Evolutionary conservation across 23 tunicate species (phyloP).

Genomic region (Ciona savignyi): DNA sequence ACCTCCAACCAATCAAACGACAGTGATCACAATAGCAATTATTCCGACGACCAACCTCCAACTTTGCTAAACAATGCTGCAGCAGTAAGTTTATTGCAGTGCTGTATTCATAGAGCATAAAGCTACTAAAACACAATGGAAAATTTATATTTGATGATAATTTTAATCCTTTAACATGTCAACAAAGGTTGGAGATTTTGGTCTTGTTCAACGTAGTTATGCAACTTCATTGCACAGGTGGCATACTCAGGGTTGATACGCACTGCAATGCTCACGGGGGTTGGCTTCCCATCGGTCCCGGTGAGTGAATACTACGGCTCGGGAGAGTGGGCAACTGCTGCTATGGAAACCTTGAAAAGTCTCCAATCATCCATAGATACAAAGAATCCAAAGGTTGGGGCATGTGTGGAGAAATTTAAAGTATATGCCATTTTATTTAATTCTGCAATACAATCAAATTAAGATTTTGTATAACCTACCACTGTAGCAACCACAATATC

Average conservation of each 20-base stretch:
- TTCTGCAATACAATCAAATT: too few species aligned
- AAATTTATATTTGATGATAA: too few species aligned
- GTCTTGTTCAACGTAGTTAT: background rate
- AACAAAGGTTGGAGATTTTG: background rate
- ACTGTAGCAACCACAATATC: too few species aligned
- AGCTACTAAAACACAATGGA: background rate
- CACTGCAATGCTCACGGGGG: constrained; percentile 1
- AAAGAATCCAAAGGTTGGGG: background rate
- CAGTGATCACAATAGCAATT: background rate
- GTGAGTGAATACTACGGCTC: constrained; percentile 78
- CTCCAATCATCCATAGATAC: constrained; percentile 22
- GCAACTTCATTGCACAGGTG: too few species aligned
- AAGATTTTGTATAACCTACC: too few species aligned
- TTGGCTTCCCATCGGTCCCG: constrained; percentile 21
- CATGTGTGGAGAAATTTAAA: too few species aligned
- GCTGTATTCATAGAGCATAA: background rate
- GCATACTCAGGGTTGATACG: constrained; percentile 28
- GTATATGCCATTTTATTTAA: too few species aligned
- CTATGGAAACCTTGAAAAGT: constrained; percentile 66
- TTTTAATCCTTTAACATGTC: too few species aligned
- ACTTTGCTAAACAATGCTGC: constrained; percentile 16
- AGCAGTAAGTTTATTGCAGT: too few species aligned
- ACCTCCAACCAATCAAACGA: background rate
- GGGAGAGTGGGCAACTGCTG: constrained; percentile 97
- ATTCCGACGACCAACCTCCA: constrained; percentile 33